These are phyloP conservation scores for Spinus olivaceus DNA, from an alignment of 2,797 vertebrate genomes.

Conservation along the genomic window DNA sequence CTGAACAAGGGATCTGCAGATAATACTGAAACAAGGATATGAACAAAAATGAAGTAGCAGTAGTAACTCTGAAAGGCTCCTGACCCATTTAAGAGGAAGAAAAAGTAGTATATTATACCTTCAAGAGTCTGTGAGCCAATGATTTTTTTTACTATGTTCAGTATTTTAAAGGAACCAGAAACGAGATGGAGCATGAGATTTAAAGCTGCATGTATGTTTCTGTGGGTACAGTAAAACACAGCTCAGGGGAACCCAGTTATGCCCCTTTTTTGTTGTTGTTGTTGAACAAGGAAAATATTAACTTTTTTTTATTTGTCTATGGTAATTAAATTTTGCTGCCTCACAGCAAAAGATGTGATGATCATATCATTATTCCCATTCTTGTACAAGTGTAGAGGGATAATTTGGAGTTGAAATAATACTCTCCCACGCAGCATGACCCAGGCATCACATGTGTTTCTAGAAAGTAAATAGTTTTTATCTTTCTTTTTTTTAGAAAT, in stretches of 20 bases:
- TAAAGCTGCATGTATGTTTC: neutral
- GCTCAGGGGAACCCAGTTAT: neutral
- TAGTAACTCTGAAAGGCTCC: neutral
- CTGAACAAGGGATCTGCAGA: neutral
- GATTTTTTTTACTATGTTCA: neutral
- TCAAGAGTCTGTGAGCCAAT: neutral
- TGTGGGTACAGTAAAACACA: neutral
- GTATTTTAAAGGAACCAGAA: neutral
- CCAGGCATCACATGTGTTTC: neutral
- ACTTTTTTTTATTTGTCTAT: neutral
- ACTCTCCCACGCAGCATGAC: neutral
- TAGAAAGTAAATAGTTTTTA: neutral
- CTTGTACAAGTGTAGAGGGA: neutral
- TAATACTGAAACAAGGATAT: neutral
- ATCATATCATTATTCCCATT: neutral
- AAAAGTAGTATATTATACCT: neutral
- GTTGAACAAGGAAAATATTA: neutral
- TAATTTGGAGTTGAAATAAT: neutral
- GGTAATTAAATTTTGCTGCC: neutral
- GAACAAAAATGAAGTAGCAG: neutral
- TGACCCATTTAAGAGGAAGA: neutral
- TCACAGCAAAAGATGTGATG: neutral
- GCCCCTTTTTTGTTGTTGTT: neutral
- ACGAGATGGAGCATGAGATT: fast-evolving
- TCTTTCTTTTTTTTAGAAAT: neutral